Evolutionary conservation across 1,140 invertebrate genomes (phyloP).

Genomic region (Yoshiicerus persimilis): DNA sequence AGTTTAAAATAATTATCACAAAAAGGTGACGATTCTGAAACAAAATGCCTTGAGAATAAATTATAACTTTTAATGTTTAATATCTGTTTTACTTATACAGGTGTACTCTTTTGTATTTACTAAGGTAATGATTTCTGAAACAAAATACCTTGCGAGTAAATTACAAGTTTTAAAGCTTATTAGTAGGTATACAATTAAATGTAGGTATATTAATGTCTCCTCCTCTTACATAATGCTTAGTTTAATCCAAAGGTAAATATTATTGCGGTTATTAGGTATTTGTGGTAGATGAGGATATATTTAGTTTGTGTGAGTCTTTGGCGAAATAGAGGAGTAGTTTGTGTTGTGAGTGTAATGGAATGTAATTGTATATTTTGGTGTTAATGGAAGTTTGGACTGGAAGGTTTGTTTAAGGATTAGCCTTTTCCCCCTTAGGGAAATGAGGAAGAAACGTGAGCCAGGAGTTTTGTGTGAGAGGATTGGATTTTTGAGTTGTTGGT

Average conservation of each 20-base stretch:
- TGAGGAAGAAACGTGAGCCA: not conserved
- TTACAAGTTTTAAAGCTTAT: too few species aligned
- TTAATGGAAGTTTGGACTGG: not conserved
- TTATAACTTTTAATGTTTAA: too few species aligned
- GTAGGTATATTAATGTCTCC: too few species aligned
- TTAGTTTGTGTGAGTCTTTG: not conserved
- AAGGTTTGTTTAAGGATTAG: not conserved
- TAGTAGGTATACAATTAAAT: too few species aligned
- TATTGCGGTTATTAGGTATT: not conserved
- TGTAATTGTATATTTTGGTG: not conserved
- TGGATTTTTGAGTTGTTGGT: not conserved
- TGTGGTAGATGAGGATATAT: not conserved
- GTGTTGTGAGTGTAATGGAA: not conserved
- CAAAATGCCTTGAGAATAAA: too few species aligned
- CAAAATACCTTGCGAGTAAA: too few species aligned
- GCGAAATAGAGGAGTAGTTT: not conserved
- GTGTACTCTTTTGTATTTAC: too few species aligned
- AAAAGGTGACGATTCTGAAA: too few species aligned
- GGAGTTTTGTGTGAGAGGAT: not conserved
- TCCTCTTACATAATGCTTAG: not conserved
- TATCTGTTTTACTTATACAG: too few species aligned
- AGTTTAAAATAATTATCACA: too few species aligned
- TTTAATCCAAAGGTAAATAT: not conserved
- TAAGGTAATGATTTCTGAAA: too few species aligned
- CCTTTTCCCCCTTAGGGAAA: not conserved